Evolutionary conservation across 2,113 vertebrate species (phyloP).

Genomic region (Hippolais icterina): DNA sequence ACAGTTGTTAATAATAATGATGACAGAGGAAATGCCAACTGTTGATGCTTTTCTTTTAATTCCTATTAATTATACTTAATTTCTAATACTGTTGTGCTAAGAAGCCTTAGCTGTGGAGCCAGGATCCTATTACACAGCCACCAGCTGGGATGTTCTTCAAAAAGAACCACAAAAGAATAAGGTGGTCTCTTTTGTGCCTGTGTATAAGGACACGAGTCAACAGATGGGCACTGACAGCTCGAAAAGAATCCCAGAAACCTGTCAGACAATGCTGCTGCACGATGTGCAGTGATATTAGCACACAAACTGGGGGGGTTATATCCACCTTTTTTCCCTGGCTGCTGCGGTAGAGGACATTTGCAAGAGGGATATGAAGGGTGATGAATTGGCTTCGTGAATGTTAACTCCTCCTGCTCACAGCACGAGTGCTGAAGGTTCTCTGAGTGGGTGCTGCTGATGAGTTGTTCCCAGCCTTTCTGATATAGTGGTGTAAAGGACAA

Average conservation of each 20-base stretch:
- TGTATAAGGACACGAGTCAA: background rate
- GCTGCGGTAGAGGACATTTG: background rate
- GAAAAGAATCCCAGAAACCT: background rate
- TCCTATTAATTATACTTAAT: background rate
- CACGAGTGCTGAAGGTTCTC: fast-evolving
- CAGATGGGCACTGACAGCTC: conserved; percentile 32
- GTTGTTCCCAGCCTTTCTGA: background rate
- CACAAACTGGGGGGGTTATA: background rate
- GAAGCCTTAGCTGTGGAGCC: background rate
- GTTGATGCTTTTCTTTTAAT: background rate
- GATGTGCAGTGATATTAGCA: background rate
- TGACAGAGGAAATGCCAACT: background rate
- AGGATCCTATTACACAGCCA: background rate
- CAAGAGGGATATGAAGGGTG: background rate
- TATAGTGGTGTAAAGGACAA: background rate
- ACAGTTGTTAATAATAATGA: background rate
- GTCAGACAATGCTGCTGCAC: background rate
- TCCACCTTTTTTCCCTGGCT: background rate
- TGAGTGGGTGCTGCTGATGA: background rate
- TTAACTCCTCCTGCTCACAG: background rate
- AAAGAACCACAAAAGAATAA: background rate
- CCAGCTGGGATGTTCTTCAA: background rate
- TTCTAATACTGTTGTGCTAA: background rate
- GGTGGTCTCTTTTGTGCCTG: background rate
- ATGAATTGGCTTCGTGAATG: background rate